Base-by-base conservation (phyloP, 2,797 vertebrate species). In the Eulemur albifrons region DNA sequence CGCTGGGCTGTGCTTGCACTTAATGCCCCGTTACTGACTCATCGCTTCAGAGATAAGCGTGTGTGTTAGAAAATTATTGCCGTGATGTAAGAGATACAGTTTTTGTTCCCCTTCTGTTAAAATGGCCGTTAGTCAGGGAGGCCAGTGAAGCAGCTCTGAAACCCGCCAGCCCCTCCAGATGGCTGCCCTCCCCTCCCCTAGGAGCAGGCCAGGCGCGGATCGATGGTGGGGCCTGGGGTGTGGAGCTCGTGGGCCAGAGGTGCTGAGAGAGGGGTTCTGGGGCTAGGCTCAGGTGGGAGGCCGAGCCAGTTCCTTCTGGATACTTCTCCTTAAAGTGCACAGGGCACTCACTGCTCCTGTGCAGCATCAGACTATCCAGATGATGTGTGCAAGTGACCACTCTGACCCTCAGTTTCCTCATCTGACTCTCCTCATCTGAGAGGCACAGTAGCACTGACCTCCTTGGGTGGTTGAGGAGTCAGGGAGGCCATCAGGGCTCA, bases 201-300 rank as follows among this genome's bases (percentile, higher is more conserved):
- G 63, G 4, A 50, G 48, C 12, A 8, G 25, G 85, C 63, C 0
- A 1, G 52, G 63, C 0, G 5, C 3, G 4, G 54, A 40, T 0
- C 0, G 27, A 72, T 7, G 52, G 63, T 2, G 17, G 4, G 4
- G 35, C 59, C 23, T 0, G 0, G n/a, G 13, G 35, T 27, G 21
- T 1, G 1, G 27, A 14, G 50, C 0, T 0, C 0, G 0, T 0
- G 27, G 17, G 38, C 59, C 21, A 2, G 69, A 52, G 21, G 0
- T 1, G 43, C 43, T 4, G 30, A 27, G 12, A 8, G n/a, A 35
- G 45, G 18, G 9, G 0, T 0, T 52, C 61, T 4, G 1, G 52
- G 69, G 32, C 0, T 2, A 11, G 25, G 18, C 72, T 11, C 4
- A 2, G 59, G 0, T 2, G 0, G 38, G 63, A 43, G 50, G 21